These are phyloP conservation scores for Pogonophryne albipinna DNA, from an alignment of 2,797 vertebrate species.

Conservation along the genomic window DNA sequence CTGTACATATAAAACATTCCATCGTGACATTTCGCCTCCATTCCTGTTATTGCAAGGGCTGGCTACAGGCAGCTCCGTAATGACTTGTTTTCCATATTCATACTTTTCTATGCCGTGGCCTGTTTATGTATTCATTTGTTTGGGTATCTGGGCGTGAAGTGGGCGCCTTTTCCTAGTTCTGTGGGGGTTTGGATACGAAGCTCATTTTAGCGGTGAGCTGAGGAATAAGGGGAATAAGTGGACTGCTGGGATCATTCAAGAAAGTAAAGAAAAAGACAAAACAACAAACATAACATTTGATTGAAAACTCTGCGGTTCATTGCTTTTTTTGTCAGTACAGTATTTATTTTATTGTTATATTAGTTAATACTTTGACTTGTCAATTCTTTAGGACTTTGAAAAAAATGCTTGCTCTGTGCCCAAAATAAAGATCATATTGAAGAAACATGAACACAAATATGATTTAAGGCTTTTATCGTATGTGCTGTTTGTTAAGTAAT, in stretches of 20 bases:
- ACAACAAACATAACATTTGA: constrained; percentile 2
- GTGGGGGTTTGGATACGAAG: constrained; percentile 22
- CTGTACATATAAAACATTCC: constrained; percentile 43
- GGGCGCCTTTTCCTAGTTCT: constrained; percentile 27
- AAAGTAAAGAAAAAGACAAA: constrained; percentile 17
- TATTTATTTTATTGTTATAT: constrained; percentile 3
- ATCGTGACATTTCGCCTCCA: constrained; percentile 62
- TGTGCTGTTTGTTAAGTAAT: background rate
- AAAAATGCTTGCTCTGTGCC: background rate
- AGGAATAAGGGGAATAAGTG: constrained; percentile 43
- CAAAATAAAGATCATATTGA: background rate
- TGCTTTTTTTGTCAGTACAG: background rate
- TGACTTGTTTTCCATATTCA: constrained; percentile 67
- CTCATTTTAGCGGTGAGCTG: constrained; percentile 45
- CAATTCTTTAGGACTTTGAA: background rate
- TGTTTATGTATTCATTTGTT: constrained; percentile 40
- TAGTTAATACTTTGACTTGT: constrained; percentile 11
- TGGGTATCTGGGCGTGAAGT: constrained; percentile 33
- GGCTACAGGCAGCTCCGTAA: constrained; percentile 53
- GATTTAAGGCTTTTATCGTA: background rate
- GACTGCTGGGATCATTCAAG: constrained; percentile 11
- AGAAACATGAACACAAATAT: background rate
- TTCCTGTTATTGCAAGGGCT: constrained; percentile 37
- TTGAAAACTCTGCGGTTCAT: constrained; percentile 2
- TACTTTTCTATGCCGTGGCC: constrained; percentile 21